Evolutionary conservation across 2,797 vertebrate species (phyloP).

Genomic region (Siniperca obscura): DNA sequence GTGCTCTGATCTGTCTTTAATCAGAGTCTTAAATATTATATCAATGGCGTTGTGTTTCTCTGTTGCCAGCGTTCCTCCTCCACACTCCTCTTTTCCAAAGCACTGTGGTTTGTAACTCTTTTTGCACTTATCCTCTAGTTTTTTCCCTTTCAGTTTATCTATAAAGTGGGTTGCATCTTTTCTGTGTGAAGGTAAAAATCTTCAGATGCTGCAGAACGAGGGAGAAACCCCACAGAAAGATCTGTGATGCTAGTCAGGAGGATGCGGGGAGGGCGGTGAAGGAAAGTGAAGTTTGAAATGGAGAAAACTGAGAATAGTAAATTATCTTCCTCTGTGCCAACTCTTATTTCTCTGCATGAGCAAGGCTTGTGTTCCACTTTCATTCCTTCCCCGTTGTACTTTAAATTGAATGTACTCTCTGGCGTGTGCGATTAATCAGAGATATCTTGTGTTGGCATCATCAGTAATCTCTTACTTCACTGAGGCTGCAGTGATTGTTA

Average conservation of each 20-base stretch:
- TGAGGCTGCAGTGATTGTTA: not conserved
- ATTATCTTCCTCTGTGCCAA: slow-evolving; percentile 17
- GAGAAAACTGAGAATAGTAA: slow-evolving; percentile 30
- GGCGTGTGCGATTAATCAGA: slow-evolving; percentile 2
- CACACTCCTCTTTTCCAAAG: slow-evolving; percentile 55
- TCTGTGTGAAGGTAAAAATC: slow-evolving; percentile 41
- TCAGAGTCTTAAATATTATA: slow-evolving; percentile 70
- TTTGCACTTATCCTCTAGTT: slow-evolving; percentile 14
- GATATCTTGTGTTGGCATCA: not conserved
- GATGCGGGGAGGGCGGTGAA: not conserved
- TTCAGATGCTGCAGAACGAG: slow-evolving; percentile 33
- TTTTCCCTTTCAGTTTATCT: slow-evolving; percentile 38
- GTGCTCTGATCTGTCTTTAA: slow-evolving; percentile 66
- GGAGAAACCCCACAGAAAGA: not conserved
- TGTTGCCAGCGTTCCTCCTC: slow-evolving; percentile 61
- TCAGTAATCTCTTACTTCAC: slow-evolving; percentile 14
- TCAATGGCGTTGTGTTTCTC: slow-evolving; percentile 45
- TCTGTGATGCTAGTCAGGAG: slow-evolving; percentile 12
- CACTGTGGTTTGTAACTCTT: slow-evolving; percentile 53
- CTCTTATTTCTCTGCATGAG: slow-evolving; percentile 15
- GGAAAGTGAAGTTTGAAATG: slow-evolving; percentile 6
- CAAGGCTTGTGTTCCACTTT: slow-evolving; percentile 9
- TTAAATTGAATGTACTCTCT: not conserved
- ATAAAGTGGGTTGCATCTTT: slow-evolving; percentile 43
- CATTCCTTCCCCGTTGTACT: not conserved